Evolutionary conservation across 2,888 invertebrate genomes (phyloP).

Genomic region (Drosophila nr. perissopoda): DNA sequence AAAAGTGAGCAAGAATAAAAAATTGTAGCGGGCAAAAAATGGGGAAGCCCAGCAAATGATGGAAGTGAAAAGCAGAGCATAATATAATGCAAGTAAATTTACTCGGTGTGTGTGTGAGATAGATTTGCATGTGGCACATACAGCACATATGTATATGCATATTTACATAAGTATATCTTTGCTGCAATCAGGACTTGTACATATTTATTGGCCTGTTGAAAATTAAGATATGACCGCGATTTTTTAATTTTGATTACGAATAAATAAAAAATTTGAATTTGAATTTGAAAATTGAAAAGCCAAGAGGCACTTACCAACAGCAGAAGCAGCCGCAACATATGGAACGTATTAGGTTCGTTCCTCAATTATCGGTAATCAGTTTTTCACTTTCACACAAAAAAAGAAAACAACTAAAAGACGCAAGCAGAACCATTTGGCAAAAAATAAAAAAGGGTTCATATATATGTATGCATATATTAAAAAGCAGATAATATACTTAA

Average conservation of each 20-base stretch:
- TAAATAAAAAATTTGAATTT: neutral
- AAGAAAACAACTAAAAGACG: neutral
- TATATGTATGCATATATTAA: too few relatives aligned
- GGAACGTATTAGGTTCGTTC: neutral
- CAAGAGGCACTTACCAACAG: too few relatives aligned
- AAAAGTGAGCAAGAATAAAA: slow-evolving; percentile 68
- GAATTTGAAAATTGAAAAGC: too few relatives aligned
- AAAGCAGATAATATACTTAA: too few relatives aligned
- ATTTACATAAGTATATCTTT: slow-evolving; percentile 7
- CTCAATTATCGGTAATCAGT: neutral
- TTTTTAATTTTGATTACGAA: neutral
- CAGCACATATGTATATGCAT: neutral
- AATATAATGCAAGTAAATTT: slow-evolving; percentile 23
- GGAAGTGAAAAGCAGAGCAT: slow-evolving; percentile 29
- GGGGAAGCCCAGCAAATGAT: slow-evolving; percentile 52
- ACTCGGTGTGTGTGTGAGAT: slow-evolving; percentile 2
- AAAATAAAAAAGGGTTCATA: neutral
- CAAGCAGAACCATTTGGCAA: neutral
- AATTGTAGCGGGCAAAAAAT: slow-evolving; percentile 48
- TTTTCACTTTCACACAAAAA: neutral
- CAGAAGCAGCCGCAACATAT: neutral
- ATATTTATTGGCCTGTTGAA: slow-evolving; percentile 27
- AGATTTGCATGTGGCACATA: slow-evolving; percentile 21
- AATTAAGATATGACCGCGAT: slow-evolving; percentile 3
- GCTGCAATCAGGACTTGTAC: slow-evolving; percentile 29